Evolutionary conservation across 2,888 invertebrate species (phyloP), one percentile per base, ranked within the genome.

Genomic region (Campoplex nolae): DNA sequence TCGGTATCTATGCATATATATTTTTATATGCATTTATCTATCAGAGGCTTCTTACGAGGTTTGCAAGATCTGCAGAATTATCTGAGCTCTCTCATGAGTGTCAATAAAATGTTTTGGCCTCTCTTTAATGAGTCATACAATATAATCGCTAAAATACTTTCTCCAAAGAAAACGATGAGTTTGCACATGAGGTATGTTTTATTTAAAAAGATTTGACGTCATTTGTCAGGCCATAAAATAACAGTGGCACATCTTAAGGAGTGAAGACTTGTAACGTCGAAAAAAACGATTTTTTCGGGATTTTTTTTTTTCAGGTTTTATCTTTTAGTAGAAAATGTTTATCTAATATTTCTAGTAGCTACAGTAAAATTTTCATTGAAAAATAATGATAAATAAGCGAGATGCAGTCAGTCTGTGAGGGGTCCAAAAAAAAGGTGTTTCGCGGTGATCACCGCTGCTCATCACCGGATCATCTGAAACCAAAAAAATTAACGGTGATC

Each of bases 1-100:
- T 65, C 51, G 35, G 18, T 76, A 35, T 74, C 56, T 38, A 23
- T 75, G 9, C 58, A 58, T 18, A 18, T 32, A 74, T 56, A 56
- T 13, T 23, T 13, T 23, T 42, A 45, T n/a, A n/a, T 13, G 45
- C 62, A 7, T 32, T 58, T 28, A 32, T 38, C 6, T 38, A 38
- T 38, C 38, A 38, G 62, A 3, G 32, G 13, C 32, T 62, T 32
- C 6, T 62, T 32, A 32, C 62, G 62, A 58, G 58, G 11, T 13
- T 28, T 58, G 62, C 16, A 62, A 32, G 32, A 62, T 62, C 32
- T 32, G 62, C 32, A 32, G 16, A 62, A 62, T 62, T 32, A 32
- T 32, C 16, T 16, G 32, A 62, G 32, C 71, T 32, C 51, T 23
- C 45, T 62, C 32, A 32, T 62, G 16, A 48, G 32, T 28, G 48